Base-by-base conservation (phyloP, 2,888 invertebrate genomes). In the Oasisia sp. region DNA sequence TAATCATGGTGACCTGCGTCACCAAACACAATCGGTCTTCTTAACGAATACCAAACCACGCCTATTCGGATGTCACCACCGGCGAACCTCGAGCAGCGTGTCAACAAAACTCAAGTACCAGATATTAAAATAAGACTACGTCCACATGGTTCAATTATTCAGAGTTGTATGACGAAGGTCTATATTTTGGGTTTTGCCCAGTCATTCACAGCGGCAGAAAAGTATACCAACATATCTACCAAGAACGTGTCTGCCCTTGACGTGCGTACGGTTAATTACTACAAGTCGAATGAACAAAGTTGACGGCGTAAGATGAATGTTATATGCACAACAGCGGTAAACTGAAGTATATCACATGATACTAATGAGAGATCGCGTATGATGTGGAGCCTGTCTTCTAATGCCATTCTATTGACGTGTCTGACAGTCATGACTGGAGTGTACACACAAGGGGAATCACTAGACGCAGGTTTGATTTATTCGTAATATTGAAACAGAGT, bases 161-260 rank as follows among this genome's bases (percentile, higher is more conserved):
- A 74, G 74, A 74, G 7, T 19, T 74, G 74, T 74, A n/a, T 74
- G 74, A 74, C 74, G n/a, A 74, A 27, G n/a, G 27, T 74, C 27
- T 74, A 19, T 19, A 74, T 74, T 74, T 74, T n/a, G 74, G 74
- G 74, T 4, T 19, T 74, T 74, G 27, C 74, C 74, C 5, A 27
- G n/a, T 74, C 74, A 74, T 74, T 74, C 74, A 74, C 74, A 74
- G 7, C n/a, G 74, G 74, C 74, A 74, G 74, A n/a, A 74, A 74
- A n/a, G 19, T 7, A 74, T 74, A 74, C 74, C 19, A 74, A 74
- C 74, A 74, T 38, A 38, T 19, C 74, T 74, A 27, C 74, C 19
- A 74, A 74, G n/a, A 74, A 19, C n/a, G 14, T 74, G 74, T 74
- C 74, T 74, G 14, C 74, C 12, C 9, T 74, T 27, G 27, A 4